Percentiles rank a stretch among this genome's conserved stretches.
Conservation (phyloP, 2,888 invertebrate species). For the Rapana venosa region DNA sequence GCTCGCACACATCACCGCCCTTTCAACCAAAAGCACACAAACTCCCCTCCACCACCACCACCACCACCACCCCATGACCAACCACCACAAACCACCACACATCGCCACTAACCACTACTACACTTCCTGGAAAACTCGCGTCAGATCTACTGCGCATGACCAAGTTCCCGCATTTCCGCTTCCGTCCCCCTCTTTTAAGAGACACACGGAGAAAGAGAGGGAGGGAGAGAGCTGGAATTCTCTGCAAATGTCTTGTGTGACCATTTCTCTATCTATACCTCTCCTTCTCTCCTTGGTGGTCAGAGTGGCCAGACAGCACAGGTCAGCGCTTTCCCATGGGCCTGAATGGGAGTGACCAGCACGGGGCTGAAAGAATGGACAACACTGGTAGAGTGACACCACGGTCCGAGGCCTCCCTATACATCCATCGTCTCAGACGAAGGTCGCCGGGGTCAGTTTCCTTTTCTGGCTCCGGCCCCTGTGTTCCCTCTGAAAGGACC, state of each 20-base stretch:
- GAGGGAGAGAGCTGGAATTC: too few relatives aligned
- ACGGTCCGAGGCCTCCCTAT: neutral
- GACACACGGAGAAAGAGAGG: too few relatives aligned
- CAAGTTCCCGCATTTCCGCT: neutral
- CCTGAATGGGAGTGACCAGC: neutral
- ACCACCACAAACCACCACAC: too few relatives aligned
- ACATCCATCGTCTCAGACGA: neutral
- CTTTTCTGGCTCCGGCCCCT: neutral
- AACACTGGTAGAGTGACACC: neutral
- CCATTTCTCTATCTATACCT: too few relatives aligned
- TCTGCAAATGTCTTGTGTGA: too few relatives aligned
- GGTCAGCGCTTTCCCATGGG: slow-evolving; percentile 3
- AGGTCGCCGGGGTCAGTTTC: neutral
- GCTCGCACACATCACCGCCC: too few relatives aligned
- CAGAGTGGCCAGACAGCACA: neutral
- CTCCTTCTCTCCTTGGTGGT: too few relatives aligned
- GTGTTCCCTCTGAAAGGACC: neutral
- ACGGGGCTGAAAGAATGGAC: neutral
- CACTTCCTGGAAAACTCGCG: neutral
- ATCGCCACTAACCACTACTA: neutral
- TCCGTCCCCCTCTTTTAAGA: neutral
- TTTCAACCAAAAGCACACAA: too few relatives aligned
- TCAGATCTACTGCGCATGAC: neutral
- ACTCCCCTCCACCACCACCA: too few relatives aligned
- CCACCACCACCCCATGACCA: too few relatives aligned